Base-by-base conservation (phyloP, 2,797 vertebrate species). In the Sebastes hubbsi region DNA sequence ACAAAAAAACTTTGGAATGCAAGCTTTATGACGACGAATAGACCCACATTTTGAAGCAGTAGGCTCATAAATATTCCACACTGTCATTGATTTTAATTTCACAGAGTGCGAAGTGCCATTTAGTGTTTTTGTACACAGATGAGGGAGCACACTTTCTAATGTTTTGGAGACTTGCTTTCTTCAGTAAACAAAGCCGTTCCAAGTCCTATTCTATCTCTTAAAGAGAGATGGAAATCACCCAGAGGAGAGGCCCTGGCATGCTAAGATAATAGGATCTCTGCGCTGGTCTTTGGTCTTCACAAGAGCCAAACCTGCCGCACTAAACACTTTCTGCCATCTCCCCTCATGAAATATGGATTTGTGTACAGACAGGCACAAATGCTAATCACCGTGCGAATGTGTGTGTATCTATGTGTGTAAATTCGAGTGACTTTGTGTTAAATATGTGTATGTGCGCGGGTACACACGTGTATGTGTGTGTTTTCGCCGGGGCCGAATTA, bases 311-410 rank as follows among this genome's bases (percentile, higher is more conserved):
- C 91, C 88, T 93, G 90, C 89, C 30, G 60, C 83, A 78, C 82
- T 88, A 88, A 93, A 88, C 79, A 89, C 84, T 89, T 83, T 84
- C 67, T 84, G 78, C 87, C 52, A 80, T 81, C 69, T 71, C 55
- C 63, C 62, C 78, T 90, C 92, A 92, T 93, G 88, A 91, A 93
- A 93, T 91, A 94, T 93, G 87, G 80, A 94, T 93, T 89, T 92
- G 92, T 94, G 92, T 93, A 92, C 88, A 87, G 77, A 25, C 84
- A 13, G 83, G 82, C 81, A 85, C 87, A 89, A 91, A 94, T 93
- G 90, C 87, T 94, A 93, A 95, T 94, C 82, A 68, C 70, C 54
- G 30, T 83, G 80, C 68, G 18, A 52, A 64, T 71, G 58, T 78
- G 64, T 72, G 52, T 69, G 6, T 66, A 24, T 69, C 73, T 64